Percentiles rank a stretch among this genome's conserved stretches.
Evolutionary conservation across 2,797 vertebrate genomes (phyloP).

Genomic region (Typhlichthys eigenmanni): DNA sequence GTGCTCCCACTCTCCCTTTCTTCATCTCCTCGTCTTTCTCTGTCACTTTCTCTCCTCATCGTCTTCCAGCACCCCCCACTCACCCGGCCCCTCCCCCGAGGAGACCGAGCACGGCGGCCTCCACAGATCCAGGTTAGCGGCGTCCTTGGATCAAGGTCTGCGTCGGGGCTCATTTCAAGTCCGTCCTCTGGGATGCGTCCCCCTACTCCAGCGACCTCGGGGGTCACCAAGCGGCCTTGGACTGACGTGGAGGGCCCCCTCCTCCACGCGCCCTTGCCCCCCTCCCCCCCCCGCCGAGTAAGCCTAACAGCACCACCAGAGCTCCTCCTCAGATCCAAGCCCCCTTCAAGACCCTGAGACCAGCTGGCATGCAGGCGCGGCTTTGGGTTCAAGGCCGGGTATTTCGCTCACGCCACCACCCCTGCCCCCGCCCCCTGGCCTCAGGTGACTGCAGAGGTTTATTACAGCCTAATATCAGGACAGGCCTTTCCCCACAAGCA

Average conservation of each 20-base stretch:
- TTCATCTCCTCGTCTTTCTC: constrained; percentile 13
- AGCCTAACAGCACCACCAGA: too few species aligned
- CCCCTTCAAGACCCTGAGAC: too few species aligned
- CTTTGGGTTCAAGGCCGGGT: background rate
- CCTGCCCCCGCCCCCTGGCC: background rate
- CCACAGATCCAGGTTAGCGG: constrained; percentile 15
- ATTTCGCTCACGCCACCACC: constrained; percentile 1
- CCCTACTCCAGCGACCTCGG: constrained; percentile 11
- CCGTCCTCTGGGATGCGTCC: constrained; percentile 39
- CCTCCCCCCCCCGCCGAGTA: background rate
- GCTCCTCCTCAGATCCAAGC: too few species aligned
- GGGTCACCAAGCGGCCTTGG: constrained; percentile 23
- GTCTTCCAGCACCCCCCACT: constrained; percentile 19
- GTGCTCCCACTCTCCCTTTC: background rate
- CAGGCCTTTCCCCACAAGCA: constrained; percentile 15
- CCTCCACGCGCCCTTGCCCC: background rate
- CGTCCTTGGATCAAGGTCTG: constrained; percentile 56
- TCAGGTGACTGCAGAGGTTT: constrained; percentile 36
- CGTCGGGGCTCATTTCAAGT: constrained; percentile 31
- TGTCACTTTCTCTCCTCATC: constrained; percentile 23
- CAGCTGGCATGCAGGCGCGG: too few species aligned
- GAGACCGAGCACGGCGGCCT: constrained; percentile 15
- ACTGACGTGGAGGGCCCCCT: constrained; percentile 10
- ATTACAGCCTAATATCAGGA: constrained; percentile 25
- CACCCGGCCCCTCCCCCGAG: constrained; percentile 22